These are phyloP conservation scores for Eucidaris tribuloides DNA, from an alignment of 35 echinoderm and acorn worm genomes.

Conservation along the genomic window DNA sequence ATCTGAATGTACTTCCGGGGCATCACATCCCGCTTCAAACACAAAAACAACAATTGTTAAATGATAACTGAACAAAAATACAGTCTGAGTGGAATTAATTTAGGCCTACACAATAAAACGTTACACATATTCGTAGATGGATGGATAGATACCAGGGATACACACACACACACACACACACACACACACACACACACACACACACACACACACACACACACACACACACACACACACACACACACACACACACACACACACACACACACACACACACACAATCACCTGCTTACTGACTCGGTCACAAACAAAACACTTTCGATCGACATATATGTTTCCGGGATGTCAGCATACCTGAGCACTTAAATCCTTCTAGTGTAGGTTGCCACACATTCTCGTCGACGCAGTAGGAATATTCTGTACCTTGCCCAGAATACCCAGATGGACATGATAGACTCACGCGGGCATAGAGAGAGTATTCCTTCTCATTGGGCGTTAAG, in stretches of 20 bases:
- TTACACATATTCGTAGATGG: too few species aligned
- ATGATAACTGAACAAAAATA: neutral
- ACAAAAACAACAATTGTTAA: neutral
- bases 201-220: neutral
- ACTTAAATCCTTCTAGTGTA: neutral
- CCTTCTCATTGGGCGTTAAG: neutral
- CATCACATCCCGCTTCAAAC: neutral
- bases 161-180: neutral
- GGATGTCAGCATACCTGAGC: neutral
- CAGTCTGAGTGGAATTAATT: neutral
- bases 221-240: neutral
- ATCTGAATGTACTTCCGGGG: neutral
- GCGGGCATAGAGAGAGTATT: neutral
- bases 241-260: neutral
- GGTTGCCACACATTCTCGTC: neutral
- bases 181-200: neutral
- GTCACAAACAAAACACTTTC: neutral
- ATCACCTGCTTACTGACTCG: neutral
- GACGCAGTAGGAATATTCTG: neutral
- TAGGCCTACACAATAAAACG: neutral
- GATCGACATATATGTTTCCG: neutral
- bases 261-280: neutral
- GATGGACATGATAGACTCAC: neutral
- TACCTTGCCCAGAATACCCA: neutral
- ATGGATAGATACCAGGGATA: too few species aligned